Percentiles rank a stretch among this genome's conserved stretches.
Conservation (phyloP, 2,797 vertebrate species). For the Melanotaenia trifasciata region DNA sequence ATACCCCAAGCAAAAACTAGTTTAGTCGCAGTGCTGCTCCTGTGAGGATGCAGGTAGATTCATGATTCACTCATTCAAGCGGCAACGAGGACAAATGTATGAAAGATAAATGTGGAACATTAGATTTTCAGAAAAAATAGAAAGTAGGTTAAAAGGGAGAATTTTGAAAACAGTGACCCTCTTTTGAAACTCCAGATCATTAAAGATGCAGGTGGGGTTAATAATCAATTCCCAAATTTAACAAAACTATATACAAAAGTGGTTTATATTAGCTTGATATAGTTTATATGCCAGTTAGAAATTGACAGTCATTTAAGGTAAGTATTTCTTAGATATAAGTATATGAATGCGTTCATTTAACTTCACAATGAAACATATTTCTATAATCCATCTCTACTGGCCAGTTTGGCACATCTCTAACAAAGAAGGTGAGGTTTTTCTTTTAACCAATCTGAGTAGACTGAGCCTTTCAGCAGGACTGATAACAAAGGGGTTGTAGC, state of each 20-base stretch:
- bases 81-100: neutral
- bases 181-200: conserved; percentile 1
- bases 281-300: neutral
- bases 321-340: neutral
- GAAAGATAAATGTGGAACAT: conserved; percentile 35
- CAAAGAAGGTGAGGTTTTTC: no score
- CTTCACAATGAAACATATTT: neutral
- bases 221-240: neutral
- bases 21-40: conserved; percentile 38
- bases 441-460: no score
- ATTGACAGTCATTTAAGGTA: conserved; percentile 1
- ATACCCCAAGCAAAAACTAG: conserved; percentile 74
- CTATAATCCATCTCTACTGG: neutral
- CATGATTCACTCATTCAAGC: conserved; percentile 20
- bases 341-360: neutral
- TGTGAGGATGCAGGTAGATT: conserved; percentile 46
- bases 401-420: neutral
- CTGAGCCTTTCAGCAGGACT: no score
- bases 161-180: conserved; percentile 3
- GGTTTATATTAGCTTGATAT: conserved; percentile 10
- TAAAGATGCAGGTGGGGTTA: neutral
- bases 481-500: neutral
- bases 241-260: conserved; percentile 14
- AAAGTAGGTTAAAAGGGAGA: conserved; percentile 20
- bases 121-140: conserved; percentile 37